A percentile compares a stretch with the other conserved stretches of the same genome.
Conservation (phyloP, 1,140 invertebrate genomes). For the Bombus pyrosoma region DNA sequence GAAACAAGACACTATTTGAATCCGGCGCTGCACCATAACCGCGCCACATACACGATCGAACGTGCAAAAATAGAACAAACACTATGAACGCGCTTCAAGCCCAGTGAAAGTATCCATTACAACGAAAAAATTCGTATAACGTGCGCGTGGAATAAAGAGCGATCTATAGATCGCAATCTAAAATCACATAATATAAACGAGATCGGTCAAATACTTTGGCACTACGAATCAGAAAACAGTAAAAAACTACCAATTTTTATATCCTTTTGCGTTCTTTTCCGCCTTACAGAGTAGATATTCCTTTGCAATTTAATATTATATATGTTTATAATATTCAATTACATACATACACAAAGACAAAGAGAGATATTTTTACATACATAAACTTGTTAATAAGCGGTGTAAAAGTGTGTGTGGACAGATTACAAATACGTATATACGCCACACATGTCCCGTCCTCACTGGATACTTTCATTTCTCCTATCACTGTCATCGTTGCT, state of each 20-base stretch:
- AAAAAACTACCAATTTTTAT: background rate
- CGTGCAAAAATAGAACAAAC: slow-evolving; percentile 23
- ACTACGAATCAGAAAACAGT: background rate
- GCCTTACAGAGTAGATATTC: background rate
- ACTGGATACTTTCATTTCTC: background rate
- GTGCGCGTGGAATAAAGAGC: background rate
- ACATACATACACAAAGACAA: too few species aligned
- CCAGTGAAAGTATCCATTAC: slow-evolving; percentile 17
- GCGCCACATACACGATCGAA: slow-evolving; percentile 4
- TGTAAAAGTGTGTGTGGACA: background rate
- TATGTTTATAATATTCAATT: too few species aligned
- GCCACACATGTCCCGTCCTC: background rate
- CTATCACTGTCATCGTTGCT: background rate
- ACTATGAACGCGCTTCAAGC: background rate
- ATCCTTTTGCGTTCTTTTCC: background rate
- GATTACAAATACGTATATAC: background rate
- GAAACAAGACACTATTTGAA: slow-evolving; percentile 27
- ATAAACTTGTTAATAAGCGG: background rate
- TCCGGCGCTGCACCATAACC: background rate
- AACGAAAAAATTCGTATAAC: background rate
- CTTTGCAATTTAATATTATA: background rate
- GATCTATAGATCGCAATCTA: background rate
- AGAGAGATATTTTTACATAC: background rate
- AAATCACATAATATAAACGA: background rate
- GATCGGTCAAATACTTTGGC: background rate